Conservation (phyloP, 1,140 invertebrate species). For the Euglossa dilemma region DNA sequence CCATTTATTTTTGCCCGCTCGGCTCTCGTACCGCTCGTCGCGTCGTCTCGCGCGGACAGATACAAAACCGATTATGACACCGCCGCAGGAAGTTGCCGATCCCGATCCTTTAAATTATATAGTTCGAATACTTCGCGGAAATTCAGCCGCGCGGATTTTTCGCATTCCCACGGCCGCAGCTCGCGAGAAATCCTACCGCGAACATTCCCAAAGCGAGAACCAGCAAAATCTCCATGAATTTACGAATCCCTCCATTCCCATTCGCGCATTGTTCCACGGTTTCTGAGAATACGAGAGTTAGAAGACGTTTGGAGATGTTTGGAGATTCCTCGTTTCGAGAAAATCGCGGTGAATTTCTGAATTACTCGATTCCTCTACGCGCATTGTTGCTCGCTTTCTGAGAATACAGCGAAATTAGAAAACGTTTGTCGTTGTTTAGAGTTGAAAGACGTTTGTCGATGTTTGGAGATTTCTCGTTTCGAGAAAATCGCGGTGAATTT, state of each 20-base stretch:
- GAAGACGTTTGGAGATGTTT: too few relatives aligned
- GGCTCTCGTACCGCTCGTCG: conserved; percentile 48
- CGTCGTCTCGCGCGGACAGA: conserved; percentile 55
- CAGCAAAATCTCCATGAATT: too few relatives aligned
- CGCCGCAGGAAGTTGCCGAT: conserved; percentile 61
- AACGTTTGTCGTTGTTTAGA: too few relatives aligned
- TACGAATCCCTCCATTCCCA: too few relatives aligned
- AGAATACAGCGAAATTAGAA: too few relatives aligned
- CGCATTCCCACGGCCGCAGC: conserved; percentile 15
- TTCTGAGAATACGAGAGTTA: too few relatives aligned
- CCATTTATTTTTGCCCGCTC: conserved; percentile 68
- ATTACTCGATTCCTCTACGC: neutral
- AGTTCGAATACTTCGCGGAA: conserved; percentile 48
- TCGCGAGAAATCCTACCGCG: neutral
- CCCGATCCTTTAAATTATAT: conserved; percentile 60
- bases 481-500: neutral
- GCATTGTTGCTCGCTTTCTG: too few relatives aligned
- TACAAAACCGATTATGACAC: conserved; percentile 67
- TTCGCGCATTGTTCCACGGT: too few relatives aligned
- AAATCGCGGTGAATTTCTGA: neutral
- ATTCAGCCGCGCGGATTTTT: conserved; percentile 35
- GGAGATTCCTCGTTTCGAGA: too few relatives aligned
- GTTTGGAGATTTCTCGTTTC: too few relatives aligned
- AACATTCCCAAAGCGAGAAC: neutral
- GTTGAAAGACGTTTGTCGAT: too few relatives aligned